A percentile compares a stretch with the other conserved stretches of the same genome.
phyloP scores from a whole-genome alignment of 1,140 invertebrate genomes.

The Cydia strobilella region DNA sequence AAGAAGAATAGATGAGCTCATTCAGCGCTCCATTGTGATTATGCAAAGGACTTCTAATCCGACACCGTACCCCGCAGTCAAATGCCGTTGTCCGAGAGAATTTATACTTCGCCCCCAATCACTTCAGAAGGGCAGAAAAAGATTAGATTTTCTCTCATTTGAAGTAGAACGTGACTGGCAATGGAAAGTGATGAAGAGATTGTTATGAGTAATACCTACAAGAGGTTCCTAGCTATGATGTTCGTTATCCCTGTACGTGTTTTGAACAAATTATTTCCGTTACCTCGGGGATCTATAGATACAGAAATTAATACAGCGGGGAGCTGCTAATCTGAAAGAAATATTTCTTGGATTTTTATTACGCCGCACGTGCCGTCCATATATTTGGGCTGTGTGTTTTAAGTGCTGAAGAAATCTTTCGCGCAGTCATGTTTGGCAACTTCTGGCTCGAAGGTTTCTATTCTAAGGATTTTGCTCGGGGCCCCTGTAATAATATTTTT shows the following conservation, averaged over 20 bases:
- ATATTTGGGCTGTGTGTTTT: neutral
- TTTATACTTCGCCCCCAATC: conserved; percentile 56
- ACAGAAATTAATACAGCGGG: conserved; percentile 4
- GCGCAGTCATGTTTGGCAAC: conserved; percentile 19
- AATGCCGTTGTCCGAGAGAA: conserved; percentile 51
- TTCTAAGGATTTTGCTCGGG: conserved; percentile 13
- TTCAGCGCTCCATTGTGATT: conserved; percentile 42
- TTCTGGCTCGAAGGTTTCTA: conserved; percentile 19
- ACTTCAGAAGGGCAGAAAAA: conserved; percentile 53
- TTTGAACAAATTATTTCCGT: conserved; percentile 48
- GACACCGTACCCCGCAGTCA: conserved; percentile 49
- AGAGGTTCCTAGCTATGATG: conserved; percentile 49
- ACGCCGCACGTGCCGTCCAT: neutral
- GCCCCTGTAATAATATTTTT: conserved; percentile 29
- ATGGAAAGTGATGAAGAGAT: conserved; percentile 54
- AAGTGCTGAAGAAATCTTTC: conserved; percentile 24
- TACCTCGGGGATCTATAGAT: conserved; percentile 28
- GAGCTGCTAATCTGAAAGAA: conserved; percentile 7
- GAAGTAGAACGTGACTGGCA: conserved; percentile 54
- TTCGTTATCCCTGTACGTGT: conserved; percentile 55
- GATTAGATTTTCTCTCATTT: conserved; percentile 66
- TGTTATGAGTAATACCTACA: conserved; percentile 46
- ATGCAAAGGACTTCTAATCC: conserved; percentile 58
- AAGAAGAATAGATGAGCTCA: conserved; percentile 29
- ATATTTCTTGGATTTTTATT: conserved; percentile 14